These are phyloP conservation scores for Pyrrhura leucotis DNA, from an alignment of 2,797 vertebrate species.

Conservation along the genomic window DNA sequence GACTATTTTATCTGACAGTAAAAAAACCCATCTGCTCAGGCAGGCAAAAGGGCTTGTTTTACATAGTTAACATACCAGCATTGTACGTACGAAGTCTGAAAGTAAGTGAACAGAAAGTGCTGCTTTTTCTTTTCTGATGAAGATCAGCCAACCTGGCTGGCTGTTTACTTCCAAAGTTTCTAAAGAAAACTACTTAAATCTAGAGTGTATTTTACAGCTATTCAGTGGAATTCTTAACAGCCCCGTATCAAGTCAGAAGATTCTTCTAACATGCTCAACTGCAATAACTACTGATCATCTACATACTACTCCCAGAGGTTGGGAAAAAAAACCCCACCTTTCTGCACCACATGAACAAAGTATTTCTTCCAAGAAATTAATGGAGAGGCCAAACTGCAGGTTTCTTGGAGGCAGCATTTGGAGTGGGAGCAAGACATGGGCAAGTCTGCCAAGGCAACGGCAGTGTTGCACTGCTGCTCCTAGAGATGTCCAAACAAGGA, in stretches of 20 bases:
- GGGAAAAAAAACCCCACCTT: background rate
- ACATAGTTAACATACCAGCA: background rate
- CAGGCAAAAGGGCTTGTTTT: background rate
- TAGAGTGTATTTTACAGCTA: background rate
- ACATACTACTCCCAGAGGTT: background rate
- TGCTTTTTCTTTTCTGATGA: background rate
- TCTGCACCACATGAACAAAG: background rate
- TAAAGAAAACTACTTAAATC: background rate
- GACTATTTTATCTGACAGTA: background rate
- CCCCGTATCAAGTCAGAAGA: background rate
- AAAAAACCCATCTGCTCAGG: background rate
- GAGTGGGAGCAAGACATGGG: background rate
- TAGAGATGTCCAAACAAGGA: slow-evolving; percentile 58
- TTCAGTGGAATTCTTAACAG: background rate
- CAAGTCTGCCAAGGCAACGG: background rate
- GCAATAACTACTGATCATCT: background rate
- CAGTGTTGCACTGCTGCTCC: background rate
- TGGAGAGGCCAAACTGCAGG: background rate
- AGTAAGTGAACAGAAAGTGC: background rate
- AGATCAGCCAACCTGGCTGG: background rate
- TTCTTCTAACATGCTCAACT: background rate
- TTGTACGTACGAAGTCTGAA: background rate
- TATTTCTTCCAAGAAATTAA: background rate
- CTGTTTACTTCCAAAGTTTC: background rate
- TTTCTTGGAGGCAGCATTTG: background rate